A percentile compares a stretch with the other conserved stretches of the same genome.
Conservation (phyloP, 1,140 invertebrate genomes). For the Olivierus martensii region DNA sequence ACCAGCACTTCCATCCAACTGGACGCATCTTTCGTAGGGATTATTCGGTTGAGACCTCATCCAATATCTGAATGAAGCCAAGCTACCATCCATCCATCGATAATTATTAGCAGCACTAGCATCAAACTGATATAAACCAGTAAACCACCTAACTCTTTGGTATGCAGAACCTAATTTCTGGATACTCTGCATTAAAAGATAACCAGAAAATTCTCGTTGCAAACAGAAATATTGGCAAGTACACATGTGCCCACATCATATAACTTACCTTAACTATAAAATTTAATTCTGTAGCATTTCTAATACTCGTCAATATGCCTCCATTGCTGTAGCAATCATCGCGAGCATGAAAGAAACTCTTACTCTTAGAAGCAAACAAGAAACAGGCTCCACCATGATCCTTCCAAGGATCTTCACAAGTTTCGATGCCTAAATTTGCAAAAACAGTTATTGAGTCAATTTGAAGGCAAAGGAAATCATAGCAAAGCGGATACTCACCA, state of each 20-base stretch:
- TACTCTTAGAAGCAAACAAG: constrained; percentile 9
- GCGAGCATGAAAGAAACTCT: constrained; percentile 12
- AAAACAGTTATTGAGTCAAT: too few relatives aligned
- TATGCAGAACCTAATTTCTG: constrained; percentile 10
- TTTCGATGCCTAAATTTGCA: not conserved
- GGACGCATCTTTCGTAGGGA: constrained; percentile 8
- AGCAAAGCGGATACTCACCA: too few relatives aligned
- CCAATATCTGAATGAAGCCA: constrained; percentile 12
- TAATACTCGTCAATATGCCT: constrained; percentile 11
- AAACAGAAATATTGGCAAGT: not conserved
- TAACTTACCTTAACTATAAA: constrained; percentile 11
- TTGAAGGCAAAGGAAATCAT: too few relatives aligned
- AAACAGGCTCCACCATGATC: constrained; percentile 7
- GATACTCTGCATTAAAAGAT: constrained; percentile 3
- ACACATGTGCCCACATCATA: not conserved
- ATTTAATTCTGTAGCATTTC: constrained; percentile 9
- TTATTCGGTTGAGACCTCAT: constrained; percentile 15
- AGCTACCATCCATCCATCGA: constrained; percentile 12
- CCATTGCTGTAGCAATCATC: constrained; percentile 9
- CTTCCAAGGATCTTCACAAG: constrained; percentile 8
- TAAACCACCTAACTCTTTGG: constrained; percentile 5
- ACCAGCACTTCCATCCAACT: constrained; percentile 10
- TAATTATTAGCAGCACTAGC: constrained; percentile 4
- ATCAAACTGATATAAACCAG: constrained; percentile 13
- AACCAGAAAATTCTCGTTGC: not conserved